phyloP scores from a whole-genome alignment of 2,113 vertebrate genomes.

The Salvator merianae region DNA sequence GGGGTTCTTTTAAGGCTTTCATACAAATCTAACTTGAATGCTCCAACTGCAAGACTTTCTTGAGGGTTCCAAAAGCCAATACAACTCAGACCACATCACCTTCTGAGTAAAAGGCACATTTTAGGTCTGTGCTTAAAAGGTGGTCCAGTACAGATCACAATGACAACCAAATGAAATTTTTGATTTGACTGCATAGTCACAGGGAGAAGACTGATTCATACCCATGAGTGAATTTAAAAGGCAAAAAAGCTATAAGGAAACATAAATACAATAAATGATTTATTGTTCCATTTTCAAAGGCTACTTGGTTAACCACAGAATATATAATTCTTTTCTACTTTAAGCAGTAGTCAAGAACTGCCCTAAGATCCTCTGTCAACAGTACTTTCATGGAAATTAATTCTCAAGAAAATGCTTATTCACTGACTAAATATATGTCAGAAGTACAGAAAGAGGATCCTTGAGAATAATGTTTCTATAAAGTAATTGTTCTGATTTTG shows the following conservation, averaged over 20 bases:
- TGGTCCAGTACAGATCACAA: background rate
- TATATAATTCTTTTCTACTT: background rate
- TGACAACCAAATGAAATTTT: too few species aligned
- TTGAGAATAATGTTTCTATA: background rate
- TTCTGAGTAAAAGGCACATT: background rate
- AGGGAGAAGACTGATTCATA: background rate
- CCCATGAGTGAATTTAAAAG: background rate
- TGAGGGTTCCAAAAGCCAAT: background rate
- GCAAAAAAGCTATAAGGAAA: background rate
- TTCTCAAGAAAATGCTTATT: background rate
- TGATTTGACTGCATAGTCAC: background rate
- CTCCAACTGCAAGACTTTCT: background rate
- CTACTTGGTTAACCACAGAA: background rate
- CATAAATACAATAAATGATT: background rate
- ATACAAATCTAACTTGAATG: background rate
- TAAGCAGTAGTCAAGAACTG: background rate
- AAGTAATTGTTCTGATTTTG: background rate
- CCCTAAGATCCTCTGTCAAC: background rate
- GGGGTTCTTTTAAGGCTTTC: background rate
- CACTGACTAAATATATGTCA: background rate
- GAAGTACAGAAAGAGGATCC: background rate
- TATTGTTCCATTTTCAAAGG: background rate
- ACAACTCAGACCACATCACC: background rate
- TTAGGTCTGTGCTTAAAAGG: background rate
- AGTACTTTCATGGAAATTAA: background rate